Percentiles rank a stretch among this genome's conserved stretches.
These are phyloP conservation scores for Spea hammondii DNA, from an alignment of 2,797 vertebrate genomes.

Conservation along the genomic window DNA sequence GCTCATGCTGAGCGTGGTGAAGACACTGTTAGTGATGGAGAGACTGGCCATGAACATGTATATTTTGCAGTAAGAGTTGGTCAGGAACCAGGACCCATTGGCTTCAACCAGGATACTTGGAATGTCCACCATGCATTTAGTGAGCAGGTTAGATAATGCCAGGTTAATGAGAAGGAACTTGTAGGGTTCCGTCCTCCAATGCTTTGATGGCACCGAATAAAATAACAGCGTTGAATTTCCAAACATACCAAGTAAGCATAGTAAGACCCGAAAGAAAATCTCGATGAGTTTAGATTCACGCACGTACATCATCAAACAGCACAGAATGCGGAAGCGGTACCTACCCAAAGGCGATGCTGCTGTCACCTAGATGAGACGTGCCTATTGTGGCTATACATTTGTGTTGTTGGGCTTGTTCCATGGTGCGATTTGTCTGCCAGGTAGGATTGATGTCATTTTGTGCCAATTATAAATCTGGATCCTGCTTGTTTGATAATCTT, in stretches of 20 bases:
- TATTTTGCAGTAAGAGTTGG: slow-evolving; percentile 63
- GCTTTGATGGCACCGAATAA: slow-evolving; percentile 61
- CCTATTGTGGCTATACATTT: not conserved
- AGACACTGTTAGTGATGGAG: slow-evolving; percentile 76
- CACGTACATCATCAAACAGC: not conserved
- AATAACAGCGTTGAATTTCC: slow-evolving; percentile 73
- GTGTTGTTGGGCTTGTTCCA: not conserved
- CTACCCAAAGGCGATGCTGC: not conserved
- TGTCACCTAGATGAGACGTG: not conserved
- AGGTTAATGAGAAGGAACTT: slow-evolving; percentile 75
- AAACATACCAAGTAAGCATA: slow-evolving; percentile 69
- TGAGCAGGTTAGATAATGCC: slow-evolving; percentile 75
- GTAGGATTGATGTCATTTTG: not conserved
- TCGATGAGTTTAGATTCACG: not conserved
- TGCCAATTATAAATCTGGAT: slow-evolving; percentile 55
- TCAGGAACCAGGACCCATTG: slow-evolving; percentile 64
- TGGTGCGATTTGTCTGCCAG: not conserved
- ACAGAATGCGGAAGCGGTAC: not conserved
- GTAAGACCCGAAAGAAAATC: slow-evolving; percentile 55
- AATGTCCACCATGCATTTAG: slow-evolving; percentile 73
- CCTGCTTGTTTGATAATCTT: slow-evolving; percentile 15
- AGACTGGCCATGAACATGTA: slow-evolving; percentile 68
- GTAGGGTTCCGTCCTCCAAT: slow-evolving; percentile 62
- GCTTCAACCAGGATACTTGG: slow-evolving; percentile 68
- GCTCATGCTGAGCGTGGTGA: slow-evolving; percentile 73